phyloP scores from a whole-genome alignment of 2,113 vertebrate genomes.

The Vimba vimba region DNA sequence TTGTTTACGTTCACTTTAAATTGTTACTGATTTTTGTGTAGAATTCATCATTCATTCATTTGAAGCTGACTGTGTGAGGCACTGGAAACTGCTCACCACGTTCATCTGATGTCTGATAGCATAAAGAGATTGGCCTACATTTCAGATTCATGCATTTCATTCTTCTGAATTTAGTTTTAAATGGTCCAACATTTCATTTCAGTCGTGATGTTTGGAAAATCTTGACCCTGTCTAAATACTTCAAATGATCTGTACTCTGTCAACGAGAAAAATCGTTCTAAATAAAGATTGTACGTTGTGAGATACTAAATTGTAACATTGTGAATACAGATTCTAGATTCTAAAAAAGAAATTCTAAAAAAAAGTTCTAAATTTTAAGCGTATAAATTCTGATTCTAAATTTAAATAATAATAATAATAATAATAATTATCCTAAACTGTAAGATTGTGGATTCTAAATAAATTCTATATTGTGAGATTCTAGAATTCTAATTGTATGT shows the following conservation, averaged over 20 bases:
- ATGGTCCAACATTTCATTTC: neutral
- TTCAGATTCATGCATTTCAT: conserved; percentile 36
- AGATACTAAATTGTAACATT: neutral
- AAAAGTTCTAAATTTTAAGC: neutral
- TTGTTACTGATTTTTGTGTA: conserved; percentile 39
- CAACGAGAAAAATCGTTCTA: neutral
- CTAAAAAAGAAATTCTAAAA: neutral
- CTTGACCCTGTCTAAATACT: conserved; percentile 22
- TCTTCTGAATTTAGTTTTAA: conserved; percentile 36
- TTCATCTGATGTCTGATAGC: conserved; percentile 32
- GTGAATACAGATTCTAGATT: neutral
- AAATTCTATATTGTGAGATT: neutral
- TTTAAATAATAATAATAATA: no score
- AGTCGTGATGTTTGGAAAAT: neutral
- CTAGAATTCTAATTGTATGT: neutral
- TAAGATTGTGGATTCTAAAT: neutral
- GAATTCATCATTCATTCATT: conserved; percentile 25
- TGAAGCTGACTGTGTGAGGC: neutral
- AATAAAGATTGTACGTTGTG: neutral
- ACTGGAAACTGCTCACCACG: neutral
- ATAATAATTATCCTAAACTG: neutral
- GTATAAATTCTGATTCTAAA: no score
- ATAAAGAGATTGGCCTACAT: conserved; percentile 50
- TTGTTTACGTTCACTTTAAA: conserved; percentile 36
- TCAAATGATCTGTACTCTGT: neutral